Conservation (phyloP, 2,797 vertebrate species). For the Petrocephalus sullivani region DNA sequence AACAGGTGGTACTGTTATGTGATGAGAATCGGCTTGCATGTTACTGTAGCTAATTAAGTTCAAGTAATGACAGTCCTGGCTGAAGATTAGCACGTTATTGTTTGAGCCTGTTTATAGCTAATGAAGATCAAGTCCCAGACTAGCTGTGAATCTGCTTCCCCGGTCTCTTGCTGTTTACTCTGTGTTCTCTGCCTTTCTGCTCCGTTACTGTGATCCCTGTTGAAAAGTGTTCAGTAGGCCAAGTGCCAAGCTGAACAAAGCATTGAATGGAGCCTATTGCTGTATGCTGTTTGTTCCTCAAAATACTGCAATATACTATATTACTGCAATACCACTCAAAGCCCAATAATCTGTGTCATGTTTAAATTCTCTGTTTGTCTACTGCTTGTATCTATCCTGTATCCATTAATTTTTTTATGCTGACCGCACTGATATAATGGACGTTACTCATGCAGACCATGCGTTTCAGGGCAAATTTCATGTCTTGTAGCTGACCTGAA, state of each 20-base stretch:
- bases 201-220: background rate
- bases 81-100: background rate
- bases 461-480: background rate
- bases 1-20: background rate
- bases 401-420: background rate
- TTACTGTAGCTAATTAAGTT: background rate
- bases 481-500: background rate
- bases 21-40: background rate
- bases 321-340: background rate
- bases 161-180: background rate
- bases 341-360: background rate
- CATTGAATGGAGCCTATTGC: background rate
- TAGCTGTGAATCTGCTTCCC: background rate
- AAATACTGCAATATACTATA: background rate
- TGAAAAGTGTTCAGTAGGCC: background rate
- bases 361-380: background rate
- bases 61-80: background rate
- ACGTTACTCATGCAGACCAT: background rate
- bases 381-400: background rate
- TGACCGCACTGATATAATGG: background rate
- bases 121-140: background rate
- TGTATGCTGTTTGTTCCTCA: background rate
- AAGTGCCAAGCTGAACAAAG: background rate
- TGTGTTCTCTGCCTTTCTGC: background rate
- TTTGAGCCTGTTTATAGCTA: background rate